Base-by-base conservation (phyloP, 2,113 vertebrate genomes). In the Craseonycteris thonglongyai region DNA sequence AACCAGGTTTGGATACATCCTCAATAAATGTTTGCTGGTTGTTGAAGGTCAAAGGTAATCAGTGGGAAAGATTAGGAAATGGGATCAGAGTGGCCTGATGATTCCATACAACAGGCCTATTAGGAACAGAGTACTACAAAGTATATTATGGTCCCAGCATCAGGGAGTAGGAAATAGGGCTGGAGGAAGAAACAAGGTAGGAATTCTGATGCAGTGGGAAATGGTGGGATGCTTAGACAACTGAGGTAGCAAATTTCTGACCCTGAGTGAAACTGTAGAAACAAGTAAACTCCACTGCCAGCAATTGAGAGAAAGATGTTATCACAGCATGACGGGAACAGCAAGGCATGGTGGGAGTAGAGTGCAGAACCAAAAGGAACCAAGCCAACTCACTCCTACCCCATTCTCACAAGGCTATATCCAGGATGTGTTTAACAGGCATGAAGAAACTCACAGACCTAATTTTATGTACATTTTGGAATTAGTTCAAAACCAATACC, bases 401-500 rank as follows among this genome's bases (percentile, higher is more conserved):
- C 24, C 19, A 63, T 24, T 71, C 11, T 28, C 69, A 40, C 89
- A 80, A 59, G 8, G 5, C 22, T 74, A 22, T 19, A 54, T 22
- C n/a, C 7, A 33, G 45, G 13, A 38, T 74, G 13, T n/a, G 33
- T 40, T 91, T 49, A 40, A 54, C 12, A 90, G 30, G 35, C 87
- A 76, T 8, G 18, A 13, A 59, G 47, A 56, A 28, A 45, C 19
- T 61, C 61, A 40, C 15, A 95, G 21, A 72, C 26, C 33, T 89
- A 40, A 90, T 94, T 68, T 65, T 58, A 88, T 12, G 33, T 51
- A 42, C 45, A 28, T 42, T 86, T 47, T 22, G 9, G 79, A 95
- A 87, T 93, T 88, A 85, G 92, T 96, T 93, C 80, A 90, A 75
- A 96, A 80, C 49, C 82, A 78, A 7, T 33, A 88, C 16, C 45